A percentile compares a stretch with the other conserved stretches of the same genome.
Conservation (phyloP, 2,888 invertebrate species). For the Leptopilina drosophilae region DNA sequence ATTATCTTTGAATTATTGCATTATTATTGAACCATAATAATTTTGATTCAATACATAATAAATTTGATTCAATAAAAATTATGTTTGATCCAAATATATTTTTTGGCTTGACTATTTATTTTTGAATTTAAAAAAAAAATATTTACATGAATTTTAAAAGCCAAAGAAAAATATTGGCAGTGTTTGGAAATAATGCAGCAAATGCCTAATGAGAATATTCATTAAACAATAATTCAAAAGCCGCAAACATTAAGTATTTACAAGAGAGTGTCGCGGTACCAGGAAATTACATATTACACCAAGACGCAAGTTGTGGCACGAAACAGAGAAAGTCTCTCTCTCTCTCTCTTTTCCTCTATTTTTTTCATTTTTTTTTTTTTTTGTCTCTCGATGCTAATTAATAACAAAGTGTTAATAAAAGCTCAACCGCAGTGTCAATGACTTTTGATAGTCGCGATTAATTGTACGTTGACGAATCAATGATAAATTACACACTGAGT, state of each 20-base stretch:
- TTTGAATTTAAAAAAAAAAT: too few species aligned
- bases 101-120: too few species aligned
- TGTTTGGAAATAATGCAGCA: background rate
- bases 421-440: constrained; percentile 6
- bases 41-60: too few species aligned
- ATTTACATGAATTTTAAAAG: too few species aligned
- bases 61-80: too few species aligned
- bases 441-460: background rate
- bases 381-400: constrained; percentile 8
- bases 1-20: too few species aligned
- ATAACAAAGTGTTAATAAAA: constrained; percentile 1
- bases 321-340: constrained; percentile 23
- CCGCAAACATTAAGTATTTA: background rate
- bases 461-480: background rate
- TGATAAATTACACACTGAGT: background rate
- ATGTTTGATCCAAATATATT: too few species aligned
- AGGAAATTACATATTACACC: constrained; percentile 10
- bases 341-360: too few species aligned
- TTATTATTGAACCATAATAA: too few species aligned
- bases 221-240: background rate
- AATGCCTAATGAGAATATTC: background rate
- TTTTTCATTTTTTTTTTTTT: too few species aligned
- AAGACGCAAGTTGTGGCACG: background rate
- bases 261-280: constrained; percentile 9
- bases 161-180: too few species aligned